These are phyloP conservation scores for Gnathonemus echidnorhynchus DNA, from an alignment of 2,113 vertebrate genomes.

Conservation along the genomic window DNA sequence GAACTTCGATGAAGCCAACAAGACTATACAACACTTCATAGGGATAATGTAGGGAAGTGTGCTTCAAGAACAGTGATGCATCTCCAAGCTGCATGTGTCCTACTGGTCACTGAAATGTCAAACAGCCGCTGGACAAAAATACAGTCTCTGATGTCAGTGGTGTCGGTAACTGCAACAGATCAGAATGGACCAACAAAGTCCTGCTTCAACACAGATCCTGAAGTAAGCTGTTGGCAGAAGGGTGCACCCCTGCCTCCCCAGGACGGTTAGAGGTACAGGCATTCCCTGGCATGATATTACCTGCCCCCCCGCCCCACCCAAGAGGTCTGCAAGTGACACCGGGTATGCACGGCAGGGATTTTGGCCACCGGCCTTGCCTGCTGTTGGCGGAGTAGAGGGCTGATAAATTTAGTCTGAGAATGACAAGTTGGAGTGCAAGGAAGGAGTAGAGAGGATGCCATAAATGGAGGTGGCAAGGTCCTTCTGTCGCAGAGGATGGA, in stretches of 20 bases:
- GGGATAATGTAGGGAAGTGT: background rate
- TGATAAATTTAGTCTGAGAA: constrained; percentile 14
- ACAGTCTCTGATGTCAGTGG: background rate
- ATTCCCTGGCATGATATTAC: constrained; percentile 10
- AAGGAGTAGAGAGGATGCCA: background rate
- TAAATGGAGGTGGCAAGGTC: background rate
- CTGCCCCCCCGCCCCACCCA: background rate
- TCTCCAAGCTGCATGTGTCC: background rate
- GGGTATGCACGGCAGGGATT: background rate
- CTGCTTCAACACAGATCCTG: background rate
- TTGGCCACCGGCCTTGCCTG: background rate
- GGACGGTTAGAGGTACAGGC: background rate
- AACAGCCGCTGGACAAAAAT: background rate
- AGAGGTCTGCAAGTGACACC: constrained; percentile 6
- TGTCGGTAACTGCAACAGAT: background rate
- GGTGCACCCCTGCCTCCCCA: background rate
- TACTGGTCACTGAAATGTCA: background rate
- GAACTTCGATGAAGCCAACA: background rate
- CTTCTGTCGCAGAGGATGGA: background rate
- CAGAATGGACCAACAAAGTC: background rate
- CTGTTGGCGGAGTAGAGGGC: background rate
- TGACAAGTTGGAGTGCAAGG: constrained; percentile 14
- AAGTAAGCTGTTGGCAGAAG: background rate
- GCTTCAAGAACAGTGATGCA: background rate
- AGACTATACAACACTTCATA: background rate